phyloP scores from a whole-genome alignment of 2,113 vertebrate species.

The Telmatochromis sp. region DNA sequence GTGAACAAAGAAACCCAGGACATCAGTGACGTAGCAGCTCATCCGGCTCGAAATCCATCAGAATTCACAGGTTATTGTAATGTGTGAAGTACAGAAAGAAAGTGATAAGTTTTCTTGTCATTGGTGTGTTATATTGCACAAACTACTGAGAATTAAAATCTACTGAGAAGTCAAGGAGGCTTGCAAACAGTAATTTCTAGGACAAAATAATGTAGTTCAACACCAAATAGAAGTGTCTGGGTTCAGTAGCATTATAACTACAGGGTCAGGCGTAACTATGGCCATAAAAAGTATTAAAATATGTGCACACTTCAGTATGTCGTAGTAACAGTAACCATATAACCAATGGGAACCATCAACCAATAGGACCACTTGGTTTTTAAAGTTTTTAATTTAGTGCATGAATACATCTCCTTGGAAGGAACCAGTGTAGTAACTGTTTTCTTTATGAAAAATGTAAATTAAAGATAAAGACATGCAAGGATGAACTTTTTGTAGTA shows the following conservation, averaged over 20 bases:
- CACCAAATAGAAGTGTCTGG: not conserved
- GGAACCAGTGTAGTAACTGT: not conserved
- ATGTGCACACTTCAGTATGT: not conserved
- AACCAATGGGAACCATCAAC: not conserved
- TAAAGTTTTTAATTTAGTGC: not conserved
- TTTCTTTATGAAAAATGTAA: not conserved
- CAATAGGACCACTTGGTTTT: not conserved
- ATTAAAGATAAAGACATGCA: not conserved
- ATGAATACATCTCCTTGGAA: not conserved
- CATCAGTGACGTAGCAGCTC: not conserved
- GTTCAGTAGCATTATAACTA: not conserved
- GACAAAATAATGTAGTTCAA: not conserved
- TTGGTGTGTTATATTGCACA: not conserved
- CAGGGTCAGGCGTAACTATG: not conserved
- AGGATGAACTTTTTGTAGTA: not conserved
- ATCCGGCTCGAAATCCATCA: not conserved
- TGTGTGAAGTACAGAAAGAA: not conserved
- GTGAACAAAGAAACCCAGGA: not conserved
- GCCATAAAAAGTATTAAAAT: not conserved
- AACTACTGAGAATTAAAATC: not conserved
- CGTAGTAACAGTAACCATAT: not conserved
- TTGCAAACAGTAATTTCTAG: not conserved
- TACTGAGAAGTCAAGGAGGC: not conserved
- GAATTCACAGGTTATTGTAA: not conserved
- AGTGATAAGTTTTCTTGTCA: not conserved